Conservation (phyloP, 2,888 invertebrate species). For the Meliscaeva auricollis region DNA sequence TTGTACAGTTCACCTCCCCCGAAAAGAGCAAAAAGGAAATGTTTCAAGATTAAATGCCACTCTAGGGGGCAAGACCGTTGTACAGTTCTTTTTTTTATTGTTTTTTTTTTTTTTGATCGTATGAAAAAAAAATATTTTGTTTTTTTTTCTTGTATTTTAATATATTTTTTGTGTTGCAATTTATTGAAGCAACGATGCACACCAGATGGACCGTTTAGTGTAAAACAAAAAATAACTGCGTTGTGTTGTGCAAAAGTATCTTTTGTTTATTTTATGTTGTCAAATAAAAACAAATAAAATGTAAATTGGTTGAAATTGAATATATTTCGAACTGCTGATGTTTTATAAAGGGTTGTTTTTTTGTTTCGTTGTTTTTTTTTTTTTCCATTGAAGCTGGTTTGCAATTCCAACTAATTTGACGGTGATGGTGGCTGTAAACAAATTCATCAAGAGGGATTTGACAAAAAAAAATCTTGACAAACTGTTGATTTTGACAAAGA, state of each 20-base stretch:
- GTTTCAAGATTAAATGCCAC: constrained; percentile 65
- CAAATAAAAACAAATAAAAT: constrained; percentile 8
- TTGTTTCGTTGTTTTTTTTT: not conserved
- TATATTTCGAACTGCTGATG: not conserved
- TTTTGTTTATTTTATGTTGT: not conserved
- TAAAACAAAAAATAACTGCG: not conserved
- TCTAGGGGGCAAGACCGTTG: constrained; percentile 6
- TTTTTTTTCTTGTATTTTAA: constrained; percentile 44
- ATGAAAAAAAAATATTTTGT: not conserved
- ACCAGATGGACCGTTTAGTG: constrained; percentile 37
- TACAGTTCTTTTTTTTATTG: constrained; percentile 26
- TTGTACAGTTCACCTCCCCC: not conserved
- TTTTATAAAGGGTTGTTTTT: not conserved
- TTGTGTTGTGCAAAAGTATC: not conserved
- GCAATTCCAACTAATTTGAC: constrained; percentile 1
- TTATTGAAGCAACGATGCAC: constrained; percentile 42
- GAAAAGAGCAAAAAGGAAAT: constrained; percentile 32
- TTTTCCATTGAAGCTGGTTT: not conserved
- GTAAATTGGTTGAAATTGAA: constrained; percentile 5
- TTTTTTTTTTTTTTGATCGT: not conserved
- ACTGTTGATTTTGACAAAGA: no score
- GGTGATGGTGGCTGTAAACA: constrained; percentile 1
- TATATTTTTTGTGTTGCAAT: constrained; percentile 9
- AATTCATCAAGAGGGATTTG: not conserved
- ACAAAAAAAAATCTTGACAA: not conserved